These are phyloP conservation scores for Mustela nigripes DNA, from an alignment of 2,113 vertebrate species.

Conservation along the genomic window DNA sequence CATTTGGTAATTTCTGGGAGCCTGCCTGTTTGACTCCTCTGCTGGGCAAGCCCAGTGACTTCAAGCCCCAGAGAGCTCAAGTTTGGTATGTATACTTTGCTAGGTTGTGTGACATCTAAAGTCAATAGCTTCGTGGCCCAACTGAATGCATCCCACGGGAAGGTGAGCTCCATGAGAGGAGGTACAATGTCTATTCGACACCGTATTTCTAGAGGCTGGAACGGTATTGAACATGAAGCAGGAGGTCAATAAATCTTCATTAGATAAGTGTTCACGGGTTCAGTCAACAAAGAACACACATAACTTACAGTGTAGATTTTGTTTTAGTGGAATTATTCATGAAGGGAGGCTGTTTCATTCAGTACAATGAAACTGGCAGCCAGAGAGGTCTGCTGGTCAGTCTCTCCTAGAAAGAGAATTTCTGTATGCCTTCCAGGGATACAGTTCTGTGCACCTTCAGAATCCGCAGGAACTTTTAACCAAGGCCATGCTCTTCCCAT, in stretches of 20 bases:
- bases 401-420: conserved; percentile 1
- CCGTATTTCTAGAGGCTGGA: not conserved
- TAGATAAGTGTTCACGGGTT: not conserved
- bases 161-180: not conserved
- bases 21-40: not conserved
- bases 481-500: not conserved
- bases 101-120: not conserved
- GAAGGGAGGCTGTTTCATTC: not conserved
- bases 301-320: not conserved
- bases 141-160: not conserved
- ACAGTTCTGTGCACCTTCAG: not conserved
- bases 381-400: not conserved
- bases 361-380: not conserved
- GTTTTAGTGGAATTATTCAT: not conserved
- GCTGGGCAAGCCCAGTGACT: not conserved
- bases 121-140: not conserved
- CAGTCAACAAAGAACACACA: not conserved
- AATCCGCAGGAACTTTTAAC: not conserved
- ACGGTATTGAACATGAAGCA: not conserved
- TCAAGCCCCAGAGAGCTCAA: not conserved
- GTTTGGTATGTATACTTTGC: not conserved
- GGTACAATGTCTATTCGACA: not conserved
- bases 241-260: not conserved
- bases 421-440: not conserved
- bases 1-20: not conserved